These are phyloP conservation scores for Luffia ferchaultella DNA, from an alignment of 2,888 invertebrate genomes.

Conservation along the genomic window DNA sequence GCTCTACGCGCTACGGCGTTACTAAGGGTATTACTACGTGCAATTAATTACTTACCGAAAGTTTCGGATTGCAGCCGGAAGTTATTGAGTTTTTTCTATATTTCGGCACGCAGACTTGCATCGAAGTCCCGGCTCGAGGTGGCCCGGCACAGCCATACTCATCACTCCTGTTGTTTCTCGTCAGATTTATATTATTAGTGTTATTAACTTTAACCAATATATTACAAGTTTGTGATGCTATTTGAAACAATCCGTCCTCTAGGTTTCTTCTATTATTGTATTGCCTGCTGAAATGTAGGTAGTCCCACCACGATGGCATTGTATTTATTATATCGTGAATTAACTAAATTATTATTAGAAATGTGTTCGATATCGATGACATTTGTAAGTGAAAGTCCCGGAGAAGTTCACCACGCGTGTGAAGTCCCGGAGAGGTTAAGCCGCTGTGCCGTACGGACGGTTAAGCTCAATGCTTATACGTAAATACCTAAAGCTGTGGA, in stretches of 20 bases:
- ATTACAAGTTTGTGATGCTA: conserved; percentile 80
- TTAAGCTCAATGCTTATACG: conserved; percentile 21
- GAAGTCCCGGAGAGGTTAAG: conserved; percentile 18
- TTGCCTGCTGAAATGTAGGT: conserved; percentile 57
- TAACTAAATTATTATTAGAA: too few species aligned
- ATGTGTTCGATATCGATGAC: neutral
- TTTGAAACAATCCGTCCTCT: conserved; percentile 80
- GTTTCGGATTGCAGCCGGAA: conserved; percentile 64
- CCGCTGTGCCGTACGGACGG: conserved; percentile 16
- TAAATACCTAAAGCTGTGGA: conserved; percentile 18
- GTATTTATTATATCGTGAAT: conserved; percentile 5
- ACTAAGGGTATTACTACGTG: neutral
- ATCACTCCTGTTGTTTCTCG: conserved; percentile 71
- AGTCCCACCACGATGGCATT: conserved; percentile 72
- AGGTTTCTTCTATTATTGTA: conserved; percentile 69
- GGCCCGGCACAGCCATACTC: conserved; percentile 60
- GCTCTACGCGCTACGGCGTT: conserved; percentile 15
- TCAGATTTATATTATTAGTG: conserved; percentile 75
- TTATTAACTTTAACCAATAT: conserved; percentile 80
- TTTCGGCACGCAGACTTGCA: conserved; percentile 69
- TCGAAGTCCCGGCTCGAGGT: conserved; percentile 44
- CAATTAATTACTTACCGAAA: conserved; percentile 60
- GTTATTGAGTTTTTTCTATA: conserved; percentile 54
- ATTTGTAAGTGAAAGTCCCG: neutral
- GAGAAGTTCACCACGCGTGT: too few species aligned